These are phyloP conservation scores for Felis chaus DNA, from an alignment of 2,113 vertebrate genomes.

Conservation along the genomic window DNA sequence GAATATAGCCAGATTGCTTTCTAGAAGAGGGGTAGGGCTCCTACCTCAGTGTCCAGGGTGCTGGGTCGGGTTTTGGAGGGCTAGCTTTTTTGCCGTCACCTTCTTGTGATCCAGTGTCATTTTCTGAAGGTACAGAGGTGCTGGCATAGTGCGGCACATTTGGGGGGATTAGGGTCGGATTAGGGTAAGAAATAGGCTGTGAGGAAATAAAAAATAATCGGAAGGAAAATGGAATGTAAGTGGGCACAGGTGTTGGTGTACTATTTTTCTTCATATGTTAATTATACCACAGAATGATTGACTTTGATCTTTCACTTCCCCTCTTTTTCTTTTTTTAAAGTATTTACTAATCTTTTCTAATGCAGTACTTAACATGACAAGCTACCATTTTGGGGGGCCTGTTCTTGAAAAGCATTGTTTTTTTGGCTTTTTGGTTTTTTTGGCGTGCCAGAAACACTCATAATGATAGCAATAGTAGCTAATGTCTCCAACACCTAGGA, in stretches of 20 bases:
- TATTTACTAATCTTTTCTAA: not conserved
- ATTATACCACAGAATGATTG: not conserved
- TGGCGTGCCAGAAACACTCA: not conserved
- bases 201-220: not conserved
- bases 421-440: not conserved
- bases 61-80: not conserved
- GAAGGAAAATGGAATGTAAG: not conserved
- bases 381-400: not conserved
- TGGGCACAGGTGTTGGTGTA: no score
- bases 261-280: not conserved
- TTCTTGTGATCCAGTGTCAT: not conserved
- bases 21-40: not conserved
- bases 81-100: not conserved
- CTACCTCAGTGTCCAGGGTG: not conserved
- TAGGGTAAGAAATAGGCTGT: not conserved
- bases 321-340: not conserved
- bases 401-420: not conserved
- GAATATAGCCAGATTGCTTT: not conserved
- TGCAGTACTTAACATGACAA: not conserved
- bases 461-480: not conserved
- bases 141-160: rapidly evolving
- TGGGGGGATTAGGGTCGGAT: not conserved
- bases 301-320: not conserved
- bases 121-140: not conserved
- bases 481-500: not conserved